These are phyloP conservation scores for Furnarius figulus DNA, from an alignment of 2,113 vertebrate genomes.

Conservation along the genomic window DNA sequence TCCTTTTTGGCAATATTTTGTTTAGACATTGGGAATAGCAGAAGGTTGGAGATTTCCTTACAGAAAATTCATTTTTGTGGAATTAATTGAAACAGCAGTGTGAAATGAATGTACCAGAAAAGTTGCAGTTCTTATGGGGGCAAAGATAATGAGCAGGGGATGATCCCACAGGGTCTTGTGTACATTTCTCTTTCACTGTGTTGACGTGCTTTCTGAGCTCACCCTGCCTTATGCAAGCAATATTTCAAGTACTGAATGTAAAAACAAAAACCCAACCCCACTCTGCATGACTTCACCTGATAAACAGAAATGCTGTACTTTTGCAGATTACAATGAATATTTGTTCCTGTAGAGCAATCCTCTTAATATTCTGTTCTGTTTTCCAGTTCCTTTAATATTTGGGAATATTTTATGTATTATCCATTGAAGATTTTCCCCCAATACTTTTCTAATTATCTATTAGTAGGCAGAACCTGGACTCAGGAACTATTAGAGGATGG, in stretches of 20 bases:
- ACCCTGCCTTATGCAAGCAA: not conserved
- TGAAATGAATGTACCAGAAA: not conserved
- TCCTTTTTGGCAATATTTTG: not conserved
- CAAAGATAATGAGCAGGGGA: slow-evolving; percentile 24
- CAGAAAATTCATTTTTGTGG: not conserved
- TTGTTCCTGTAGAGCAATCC: not conserved
- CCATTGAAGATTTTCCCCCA: not conserved
- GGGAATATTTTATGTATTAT: not conserved
- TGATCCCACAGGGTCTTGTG: not conserved
- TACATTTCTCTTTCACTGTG: not conserved
- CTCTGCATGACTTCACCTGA: not conserved
- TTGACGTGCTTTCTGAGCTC: not conserved
- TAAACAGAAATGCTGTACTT: not conserved
- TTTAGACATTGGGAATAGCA: not conserved
- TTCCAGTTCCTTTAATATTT: not conserved
- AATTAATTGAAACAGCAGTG: not conserved
- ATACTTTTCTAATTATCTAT: not conserved
- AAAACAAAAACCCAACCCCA: not conserved
- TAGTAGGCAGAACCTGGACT: not conserved
- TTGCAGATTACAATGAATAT: not conserved
- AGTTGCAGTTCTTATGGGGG: not conserved
- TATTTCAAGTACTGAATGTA: not conserved
- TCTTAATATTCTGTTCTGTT: not conserved
- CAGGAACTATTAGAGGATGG: not conserved
- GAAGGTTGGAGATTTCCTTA: not conserved